Percentiles rank a stretch among this genome's conserved stretches.
These are phyloP conservation scores for Tenthredo scrophulariae DNA, from an alignment of 2,888 invertebrate species.

Conservation along the genomic window DNA sequence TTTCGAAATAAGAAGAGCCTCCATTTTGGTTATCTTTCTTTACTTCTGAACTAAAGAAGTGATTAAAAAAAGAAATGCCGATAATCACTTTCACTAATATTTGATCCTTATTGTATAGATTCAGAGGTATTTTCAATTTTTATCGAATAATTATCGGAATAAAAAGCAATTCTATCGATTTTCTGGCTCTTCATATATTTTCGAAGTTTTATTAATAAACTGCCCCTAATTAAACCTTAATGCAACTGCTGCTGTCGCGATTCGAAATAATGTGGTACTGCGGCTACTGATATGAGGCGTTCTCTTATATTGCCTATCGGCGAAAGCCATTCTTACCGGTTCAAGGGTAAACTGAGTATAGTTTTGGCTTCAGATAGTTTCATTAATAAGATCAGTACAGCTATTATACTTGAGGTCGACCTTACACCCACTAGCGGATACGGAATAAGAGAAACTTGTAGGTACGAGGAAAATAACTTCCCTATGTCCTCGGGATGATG, in stretches of 20 bases:
- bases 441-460: neutral
- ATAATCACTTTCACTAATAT: slow-evolving; percentile 22
- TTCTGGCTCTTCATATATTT: neutral
- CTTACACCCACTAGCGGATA: slow-evolving; percentile 44
- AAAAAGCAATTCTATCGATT: neutral
- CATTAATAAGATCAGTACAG: slow-evolving; percentile 2
- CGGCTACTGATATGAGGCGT: slow-evolving; percentile 69
- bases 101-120: neutral
- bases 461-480: slow-evolving; percentile 4
- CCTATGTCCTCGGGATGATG: slow-evolving; percentile 27
- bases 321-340: slow-evolving; percentile 70
- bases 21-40: slow-evolving; percentile 58
- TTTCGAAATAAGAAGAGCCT: slow-evolving; percentile 58
- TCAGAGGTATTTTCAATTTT: neutral
- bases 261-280: slow-evolving; percentile 69
- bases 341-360: slow-evolving; percentile 65
- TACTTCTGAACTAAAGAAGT: neutral
- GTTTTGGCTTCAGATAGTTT: slow-evolving; percentile 61
- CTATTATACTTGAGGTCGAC: slow-evolving; percentile 15
- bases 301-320: slow-evolving; percentile 68
- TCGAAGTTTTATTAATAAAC: neutral
- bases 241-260: slow-evolving; percentile 58
- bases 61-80: neutral
- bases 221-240: slow-evolving; percentile 1
- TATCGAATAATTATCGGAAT: neutral